These are phyloP conservation scores for Brenthis ino DNA, from an alignment of 2,888 invertebrate species.

Conservation along the genomic window DNA sequence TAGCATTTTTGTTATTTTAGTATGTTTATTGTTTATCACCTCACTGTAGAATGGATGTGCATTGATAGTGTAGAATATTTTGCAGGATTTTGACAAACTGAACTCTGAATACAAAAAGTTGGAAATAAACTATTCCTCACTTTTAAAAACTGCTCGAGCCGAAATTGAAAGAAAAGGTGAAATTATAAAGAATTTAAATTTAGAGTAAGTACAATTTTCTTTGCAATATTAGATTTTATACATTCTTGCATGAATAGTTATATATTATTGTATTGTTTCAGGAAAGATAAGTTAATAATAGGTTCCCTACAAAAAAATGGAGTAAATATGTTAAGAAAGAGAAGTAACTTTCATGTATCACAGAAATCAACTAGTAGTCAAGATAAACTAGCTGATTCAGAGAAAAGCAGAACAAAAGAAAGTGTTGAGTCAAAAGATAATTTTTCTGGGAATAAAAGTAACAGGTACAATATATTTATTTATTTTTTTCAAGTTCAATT, in stretches of 20 bases:
- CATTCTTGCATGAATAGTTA: neutral
- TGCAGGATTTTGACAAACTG: slow-evolving; percentile 72
- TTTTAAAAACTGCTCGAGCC: slow-evolving; percentile 67
- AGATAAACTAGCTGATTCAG: slow-evolving; percentile 13
- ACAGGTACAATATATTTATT: slow-evolving; percentile 18
- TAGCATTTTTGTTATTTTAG: neutral
- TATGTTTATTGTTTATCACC: neutral
- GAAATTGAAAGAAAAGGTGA: slow-evolving; percentile 71
- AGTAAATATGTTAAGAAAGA: slow-evolving; percentile 29
- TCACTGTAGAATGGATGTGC: slow-evolving; percentile 57
- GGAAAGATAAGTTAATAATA: slow-evolving; percentile 65
- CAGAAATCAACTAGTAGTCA: slow-evolving; percentile 4
- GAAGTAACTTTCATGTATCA: slow-evolving; percentile 10
- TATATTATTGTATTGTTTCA: slow-evolving; percentile 46
- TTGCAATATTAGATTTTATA: neutral
- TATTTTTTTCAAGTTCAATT: neutral
- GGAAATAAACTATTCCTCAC: slow-evolving; percentile 67
- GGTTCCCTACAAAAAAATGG: slow-evolving; percentile 53
- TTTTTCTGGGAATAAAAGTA: slow-evolving; percentile 24
- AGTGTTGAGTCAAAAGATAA: slow-evolving; percentile 6
- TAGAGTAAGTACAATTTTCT: slow-evolving; percentile 59
- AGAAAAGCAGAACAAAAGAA: neutral
- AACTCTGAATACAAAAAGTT: slow-evolving; percentile 60
- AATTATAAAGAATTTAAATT: slow-evolving; percentile 62
- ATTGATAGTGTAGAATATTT: slow-evolving; percentile 75